Conservation (phyloP, 1,140 invertebrate genomes). For the Bombus sibiricus region DNA sequence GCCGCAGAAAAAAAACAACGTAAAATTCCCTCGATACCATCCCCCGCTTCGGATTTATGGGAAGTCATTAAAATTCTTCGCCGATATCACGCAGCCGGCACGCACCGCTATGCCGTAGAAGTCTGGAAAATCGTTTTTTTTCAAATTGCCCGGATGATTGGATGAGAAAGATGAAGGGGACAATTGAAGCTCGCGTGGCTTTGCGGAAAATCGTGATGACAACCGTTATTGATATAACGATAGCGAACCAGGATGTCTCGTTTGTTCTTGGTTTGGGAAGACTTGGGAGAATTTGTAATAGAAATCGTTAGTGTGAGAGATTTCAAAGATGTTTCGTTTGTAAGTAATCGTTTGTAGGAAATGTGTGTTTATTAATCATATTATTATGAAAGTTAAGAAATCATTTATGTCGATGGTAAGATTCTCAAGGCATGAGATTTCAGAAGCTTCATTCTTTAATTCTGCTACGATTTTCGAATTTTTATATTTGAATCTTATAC, state of each 20-base stretch:
- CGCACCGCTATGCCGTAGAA: not conserved
- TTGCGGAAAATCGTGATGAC: not conserved
- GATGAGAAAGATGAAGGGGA: not conserved
- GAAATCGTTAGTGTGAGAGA: not conserved
- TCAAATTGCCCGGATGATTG: slow-evolving; percentile 3
- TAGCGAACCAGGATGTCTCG: too few relatives aligned
- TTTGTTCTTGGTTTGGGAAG: too few relatives aligned
- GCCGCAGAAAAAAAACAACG: not conserved
- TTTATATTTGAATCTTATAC: too few relatives aligned
- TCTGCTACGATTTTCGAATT: too few relatives aligned
- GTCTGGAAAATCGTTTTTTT: not conserved
- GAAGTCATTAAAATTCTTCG: slow-evolving; percentile 17
- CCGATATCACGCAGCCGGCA: not conserved
- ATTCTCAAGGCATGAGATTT: too few relatives aligned
- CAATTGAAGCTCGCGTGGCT: not conserved
- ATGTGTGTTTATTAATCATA: not conserved
- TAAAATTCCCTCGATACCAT: not conserved
- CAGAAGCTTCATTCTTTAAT: too few relatives aligned
- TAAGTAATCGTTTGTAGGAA: not conserved
- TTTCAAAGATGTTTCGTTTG: not conserved
- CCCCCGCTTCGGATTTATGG: not conserved
- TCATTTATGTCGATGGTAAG: too few relatives aligned
- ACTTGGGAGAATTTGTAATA: not conserved
- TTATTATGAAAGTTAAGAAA: not conserved
- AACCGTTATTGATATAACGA: not conserved